Evolutionary conservation across 2,888 invertebrate genomes (phyloP), one percentile per base, ranked within the genome.

Genomic region (Strigamia transsilvanica): DNA sequence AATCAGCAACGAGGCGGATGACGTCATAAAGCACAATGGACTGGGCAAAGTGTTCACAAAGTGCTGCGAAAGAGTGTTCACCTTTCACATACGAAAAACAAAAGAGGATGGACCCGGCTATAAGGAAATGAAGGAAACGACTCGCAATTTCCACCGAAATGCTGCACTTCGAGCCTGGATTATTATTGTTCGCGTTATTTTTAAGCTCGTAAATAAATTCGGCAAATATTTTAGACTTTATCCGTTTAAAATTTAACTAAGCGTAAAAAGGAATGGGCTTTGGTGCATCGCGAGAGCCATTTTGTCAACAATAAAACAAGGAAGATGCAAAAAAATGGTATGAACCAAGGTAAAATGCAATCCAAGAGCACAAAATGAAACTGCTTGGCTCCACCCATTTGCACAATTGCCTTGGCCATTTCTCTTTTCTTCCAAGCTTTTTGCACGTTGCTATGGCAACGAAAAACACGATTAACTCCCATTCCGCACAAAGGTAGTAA

Each of bases 351-450:
- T 66, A 18, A n/a, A 66, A 66, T 66, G 61, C 21, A 66, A 66
- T 66, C 23, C 21, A 21, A 66, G 61, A 66, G 61, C 61, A 66
- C 21, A 66, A 66, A 46, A 66, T 66, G 61, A 66, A 66, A 66
- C 61, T 66, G 61, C 61, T 66, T 66, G 61, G 61, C 61, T 66
- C 61, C 61, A 66, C 61, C 61, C 61, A 66, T 66, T 66, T 66
- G 61, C 61, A 66, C 61, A 66, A 66, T 66, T 66, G 61, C 61
- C 61, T 66, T 23, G 61, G 61, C 61, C 61, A 23, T 66, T 66
- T 66, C 61, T 66, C 61, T 23, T 66, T 66, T 66, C 46, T 66
- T 21, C 21, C 21, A 5, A 66, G 61, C 61, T 66, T 66, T 66
- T 66, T 66, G 6, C 61, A 66, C 61, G 61, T 66, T 66, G 61